Conservation (phyloP, 2,113 vertebrate species). For the Cnemophilus loriae region DNA sequence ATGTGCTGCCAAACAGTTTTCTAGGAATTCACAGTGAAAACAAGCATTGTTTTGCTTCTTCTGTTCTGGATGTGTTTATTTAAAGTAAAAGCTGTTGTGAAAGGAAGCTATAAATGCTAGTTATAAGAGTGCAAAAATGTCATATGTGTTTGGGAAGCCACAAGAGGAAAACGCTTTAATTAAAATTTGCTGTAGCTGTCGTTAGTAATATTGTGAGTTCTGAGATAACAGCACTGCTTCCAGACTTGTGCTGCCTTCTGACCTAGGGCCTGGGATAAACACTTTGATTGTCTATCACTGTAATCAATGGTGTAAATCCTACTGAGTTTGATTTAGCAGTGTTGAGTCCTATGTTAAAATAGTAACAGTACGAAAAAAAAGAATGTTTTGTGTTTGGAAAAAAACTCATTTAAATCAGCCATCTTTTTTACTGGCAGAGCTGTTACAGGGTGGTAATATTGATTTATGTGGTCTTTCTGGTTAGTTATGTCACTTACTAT, state of each 20-base stretch:
- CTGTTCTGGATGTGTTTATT: neutral
- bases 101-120: neutral
- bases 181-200: neutral
- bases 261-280: neutral
- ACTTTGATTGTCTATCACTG: neutral
- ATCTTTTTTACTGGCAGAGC: neutral
- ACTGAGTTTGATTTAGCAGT: neutral
- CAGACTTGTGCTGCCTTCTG: neutral
- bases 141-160: neutral
- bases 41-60: neutral
- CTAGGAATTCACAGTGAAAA: neutral
- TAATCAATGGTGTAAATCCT: neutral
- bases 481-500: neutral
- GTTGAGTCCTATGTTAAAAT: neutral
- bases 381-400: neutral
- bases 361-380: neutral
- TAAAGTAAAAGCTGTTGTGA: neutral
- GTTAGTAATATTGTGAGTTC: neutral
- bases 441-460: neutral
- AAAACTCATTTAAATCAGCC: neutral
- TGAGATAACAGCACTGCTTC: neutral
- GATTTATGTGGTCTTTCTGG: neutral
- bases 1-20: neutral
- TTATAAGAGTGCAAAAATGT: neutral
- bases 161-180: neutral